Evolutionary conservation across 2,888 invertebrate species (phyloP), one percentile per base, ranked within the genome.

Genomic region (Cyclophora albipunctata): DNA sequence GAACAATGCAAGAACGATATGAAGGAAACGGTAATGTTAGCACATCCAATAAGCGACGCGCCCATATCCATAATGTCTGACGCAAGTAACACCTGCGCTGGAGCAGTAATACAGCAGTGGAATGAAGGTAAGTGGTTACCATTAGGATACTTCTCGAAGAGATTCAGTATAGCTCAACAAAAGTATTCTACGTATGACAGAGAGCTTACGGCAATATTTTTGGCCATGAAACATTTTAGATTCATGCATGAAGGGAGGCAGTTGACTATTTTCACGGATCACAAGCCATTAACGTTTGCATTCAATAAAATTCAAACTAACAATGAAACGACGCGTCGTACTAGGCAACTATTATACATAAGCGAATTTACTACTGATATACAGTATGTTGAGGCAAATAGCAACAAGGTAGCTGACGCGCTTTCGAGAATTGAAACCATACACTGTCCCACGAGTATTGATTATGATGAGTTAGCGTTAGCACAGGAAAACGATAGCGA

Each of bases 201-300:
- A 42, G 60, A 62, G 50, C 33, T 64, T 44, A 47, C 60, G 45
- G 60, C 63, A 1, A 60, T 62, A n/a, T 59, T 57, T 46, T 49
- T 50, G 3, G 55, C 59, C 35, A 47, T 60, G 0, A 51, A 56
- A 34, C 52, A 56, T n/a, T 53, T 62, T 43, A 44, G 62, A 7
- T 35, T 48, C 40, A 7, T 52, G 1, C 52, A 60, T 6, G 58
- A 60, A 41, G 60, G 58, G 20, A 20, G 20, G 20, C 20, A 20
- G 20, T 20, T 20, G 20, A 20, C 20, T 20, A 20, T 20, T 2
- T 50, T 45, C 41, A 58, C 55, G 2, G 54, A 58, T 34, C 54
- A 56, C 33, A 54, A 51, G 34, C 54, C 51, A 7, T n/a, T 51
- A 34, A 46, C 34, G 4, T 48, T 40, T 4, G 47, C 51, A 42